Conservation (phyloP, 2,113 vertebrate species). For the Colaptes auratus region DNA sequence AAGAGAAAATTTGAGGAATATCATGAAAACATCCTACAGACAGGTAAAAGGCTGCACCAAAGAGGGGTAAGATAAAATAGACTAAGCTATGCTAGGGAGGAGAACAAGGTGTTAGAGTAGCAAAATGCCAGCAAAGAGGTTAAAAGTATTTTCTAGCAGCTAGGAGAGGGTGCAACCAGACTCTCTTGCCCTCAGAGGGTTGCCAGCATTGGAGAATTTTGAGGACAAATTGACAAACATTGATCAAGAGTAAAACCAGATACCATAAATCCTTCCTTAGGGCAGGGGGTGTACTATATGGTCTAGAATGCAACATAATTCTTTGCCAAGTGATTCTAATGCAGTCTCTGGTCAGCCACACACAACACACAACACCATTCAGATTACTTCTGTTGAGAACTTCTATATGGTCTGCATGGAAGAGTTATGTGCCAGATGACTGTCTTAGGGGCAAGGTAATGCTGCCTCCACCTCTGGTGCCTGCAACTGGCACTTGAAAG, state of each 20-base stretch:
- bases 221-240: not conserved
- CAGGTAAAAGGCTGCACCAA: not conserved
- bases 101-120: not conserved
- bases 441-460: not conserved
- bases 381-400: not conserved
- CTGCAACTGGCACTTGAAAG: not conserved
- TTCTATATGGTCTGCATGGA: not conserved
- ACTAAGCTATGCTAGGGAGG: not conserved
- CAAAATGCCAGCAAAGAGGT: not conserved
- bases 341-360: not conserved
- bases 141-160: not conserved
- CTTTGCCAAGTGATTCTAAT: not conserved
- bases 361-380: not conserved
- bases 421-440: rapidly evolving
- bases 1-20: not conserved
- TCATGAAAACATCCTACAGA: not conserved
- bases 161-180: not conserved
- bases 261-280: not conserved
- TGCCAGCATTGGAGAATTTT: not conserved
- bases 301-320: not conserved
- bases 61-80: not conserved
- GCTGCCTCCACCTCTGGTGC: not conserved
- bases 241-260: not conserved
- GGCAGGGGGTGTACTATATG: not conserved
- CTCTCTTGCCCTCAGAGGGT: not conserved